A percentile compares a stretch with the other conserved stretches of the same genome.
phyloP scores from a whole-genome alignment of 2,888 invertebrate species.

The Silvanus unidentatus region DNA sequence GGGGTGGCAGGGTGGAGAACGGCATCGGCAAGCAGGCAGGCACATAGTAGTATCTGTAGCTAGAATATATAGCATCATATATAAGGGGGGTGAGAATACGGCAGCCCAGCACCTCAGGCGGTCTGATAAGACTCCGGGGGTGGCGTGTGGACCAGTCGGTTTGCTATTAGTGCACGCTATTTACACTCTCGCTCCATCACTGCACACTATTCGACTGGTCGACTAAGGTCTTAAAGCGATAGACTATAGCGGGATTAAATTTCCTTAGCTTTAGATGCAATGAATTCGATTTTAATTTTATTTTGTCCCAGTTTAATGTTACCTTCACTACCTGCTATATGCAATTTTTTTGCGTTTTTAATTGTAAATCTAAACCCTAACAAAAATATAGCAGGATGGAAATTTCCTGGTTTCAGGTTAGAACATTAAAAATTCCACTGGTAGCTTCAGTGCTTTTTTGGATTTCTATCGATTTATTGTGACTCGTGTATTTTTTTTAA shows the following conservation, averaged over 20 bases:
- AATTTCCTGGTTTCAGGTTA: too few species aligned
- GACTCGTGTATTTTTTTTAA: too few species aligned
- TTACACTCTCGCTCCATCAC: too few species aligned
- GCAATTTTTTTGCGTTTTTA: conserved; percentile 7
- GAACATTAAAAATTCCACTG: too few species aligned
- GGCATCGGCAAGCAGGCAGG: not conserved
- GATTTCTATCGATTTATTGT: too few species aligned
- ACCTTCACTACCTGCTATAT: conserved; percentile 8
- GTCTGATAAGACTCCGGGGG: conserved; percentile 44
- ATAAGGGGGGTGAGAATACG: conserved; percentile 37
- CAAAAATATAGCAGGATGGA: too few species aligned
- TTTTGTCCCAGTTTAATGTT: conserved; percentile 25
- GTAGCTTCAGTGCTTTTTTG: too few species aligned
- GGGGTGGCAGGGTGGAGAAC: not conserved
- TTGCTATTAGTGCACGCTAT: too few species aligned
- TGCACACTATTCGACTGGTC: conserved; percentile 16
- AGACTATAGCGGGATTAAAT: conserved; percentile 42
- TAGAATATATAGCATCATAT: conserved; percentile 36
- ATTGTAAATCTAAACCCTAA: too few species aligned
- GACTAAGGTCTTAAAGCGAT: conserved; percentile 40
- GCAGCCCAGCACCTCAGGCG: conserved; percentile 39
- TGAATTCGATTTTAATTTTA: conserved; percentile 38
- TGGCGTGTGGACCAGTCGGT: conserved; percentile 27
- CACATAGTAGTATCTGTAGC: conserved; percentile 25
- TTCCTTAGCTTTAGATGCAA: conserved; percentile 37